Base-by-base conservation (phyloP, 1,140 invertebrate species). In the Magallana angulata region DNA sequence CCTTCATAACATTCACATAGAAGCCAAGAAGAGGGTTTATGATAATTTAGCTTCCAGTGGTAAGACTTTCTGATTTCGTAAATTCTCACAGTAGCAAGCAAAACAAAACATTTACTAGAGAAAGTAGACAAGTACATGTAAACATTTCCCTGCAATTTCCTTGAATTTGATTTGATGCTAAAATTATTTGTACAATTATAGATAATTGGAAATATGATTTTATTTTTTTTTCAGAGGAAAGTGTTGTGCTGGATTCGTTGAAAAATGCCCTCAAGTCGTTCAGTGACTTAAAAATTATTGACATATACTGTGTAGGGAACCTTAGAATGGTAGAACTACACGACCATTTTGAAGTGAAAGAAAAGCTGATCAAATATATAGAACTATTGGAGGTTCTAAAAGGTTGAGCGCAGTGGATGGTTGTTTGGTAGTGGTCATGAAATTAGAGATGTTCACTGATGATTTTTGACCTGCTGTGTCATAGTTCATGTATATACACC, bases 251-350 rank as follows among this genome's bases (percentile, higher is more conserved):
- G 4, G 97, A 98, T 93, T 96, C 97, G 0, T 96, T 98, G 59
- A 96, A 97, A 92, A 98, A 98, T 94, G 97, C 97, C 62, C 93
- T 98, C 11, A 97, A 97, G 90, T 92, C 98, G 2, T 96, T 97
- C 68, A 96, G 97, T 91, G 96, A 97, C 89, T 97, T 97, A 97
- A 96, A 96, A 85, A 96, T 97, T 14, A 92, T 98, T 56, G 97
- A 98, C 85, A 96, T 96, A 92, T 96, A 97, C 82, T 89, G 88
- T 80, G 87, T 86, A 24, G 89, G 88, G 48, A 89, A 92, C 80
- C 59, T 91, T 1, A 87, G 88, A 62, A 91, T 92, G 88, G 85
- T 93, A 5, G 86, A 87, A 48, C 81, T 92, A 0, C 81, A 76
- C 7, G 90, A 91, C 56, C 83, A 91, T 18, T 90, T 85, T 57